Percentiles rank a stretch among this genome's conserved stretches.
Conservation (phyloP, 2,113 vertebrate genomes). For the Clupea harengus region DNA sequence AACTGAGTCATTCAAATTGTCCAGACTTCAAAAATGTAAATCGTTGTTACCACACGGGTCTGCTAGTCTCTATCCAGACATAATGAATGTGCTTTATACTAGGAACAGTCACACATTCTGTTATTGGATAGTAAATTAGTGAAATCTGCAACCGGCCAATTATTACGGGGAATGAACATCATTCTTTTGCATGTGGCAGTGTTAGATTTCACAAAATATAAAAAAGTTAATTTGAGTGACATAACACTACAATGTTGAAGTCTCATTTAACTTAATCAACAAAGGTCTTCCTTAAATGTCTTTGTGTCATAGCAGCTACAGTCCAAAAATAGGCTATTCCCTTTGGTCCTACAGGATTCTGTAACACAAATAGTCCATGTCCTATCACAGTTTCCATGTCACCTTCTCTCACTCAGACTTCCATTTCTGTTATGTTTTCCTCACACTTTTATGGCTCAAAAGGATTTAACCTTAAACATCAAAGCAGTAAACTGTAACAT, state of each 20-base stretch:
- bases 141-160: conserved; percentile 3
- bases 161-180: neutral
- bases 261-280: neutral
- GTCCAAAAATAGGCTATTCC: conserved; percentile 23
- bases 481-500: conserved; percentile 6
- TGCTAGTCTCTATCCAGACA: neutral
- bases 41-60: neutral
- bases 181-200: neutral
- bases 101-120: neutral
- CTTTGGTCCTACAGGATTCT: conserved; percentile 41
- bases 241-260: neutral
- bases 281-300: neutral
- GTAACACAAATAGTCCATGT: conserved; percentile 38
- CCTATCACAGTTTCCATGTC: conserved; percentile 41
- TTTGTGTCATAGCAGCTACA: conserved; percentile 16
- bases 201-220: neutral
- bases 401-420: conserved; percentile 54
- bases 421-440: neutral
- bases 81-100: neutral
- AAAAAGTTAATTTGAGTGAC: neutral
- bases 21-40: neutral
- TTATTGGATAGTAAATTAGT: neutral
- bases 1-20: conserved; percentile 9
- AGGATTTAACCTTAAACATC: neutral
- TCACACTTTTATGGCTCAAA: neutral